Base-by-base conservation (phyloP, 2,797 vertebrate genomes). In the Hypotaenidia philippensis region DNA sequence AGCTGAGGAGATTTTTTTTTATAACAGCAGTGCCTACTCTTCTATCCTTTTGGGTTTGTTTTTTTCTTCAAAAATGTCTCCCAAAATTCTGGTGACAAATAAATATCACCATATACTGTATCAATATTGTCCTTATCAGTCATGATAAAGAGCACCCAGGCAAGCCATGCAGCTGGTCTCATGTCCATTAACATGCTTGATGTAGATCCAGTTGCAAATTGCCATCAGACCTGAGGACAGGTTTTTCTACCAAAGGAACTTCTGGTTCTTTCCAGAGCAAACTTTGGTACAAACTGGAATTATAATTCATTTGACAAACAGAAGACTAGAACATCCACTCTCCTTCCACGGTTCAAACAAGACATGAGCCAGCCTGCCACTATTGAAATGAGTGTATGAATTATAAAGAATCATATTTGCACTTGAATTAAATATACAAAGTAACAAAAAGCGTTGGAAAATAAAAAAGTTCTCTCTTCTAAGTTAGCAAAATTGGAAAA, bases 121-220 rank as follows among this genome's bases (percentile, higher is more conserved):
- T 40, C 13, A 68, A 8, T 27, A 17, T 25, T 36, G 11, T 29
- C 13, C 26, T 64, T 89, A 6, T 45, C 12, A 36, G 9, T 53
- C 13, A 5, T 19, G 8, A 18, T 92, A 49, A 47, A 68, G 13
- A 68, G 8, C 18, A 45, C 14, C 4, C 32, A 56, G 60, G 56
- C 11, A 36, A 70, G 21, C 34, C 34, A 9, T 38, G 17, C 23
- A 64, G 34, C 10, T 19, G 21, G 18, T 52, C 38, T 69, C 4
- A 8, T 10, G 16, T 8, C 26, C 41, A 31, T 72, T 53, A 61
- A 9, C 2, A 16, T 26, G 18, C 9, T 19, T 3, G 0, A 8
- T 16, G 26, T 11, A 68, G 41, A n/a, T 45, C 14, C 50, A 50
- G 32, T 57, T 64, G 60, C 60, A 74, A 52, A 23, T 50, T 25